Conservation (phyloP, 2,797 vertebrate species). For the Triplophysa bombifrons region DNA sequence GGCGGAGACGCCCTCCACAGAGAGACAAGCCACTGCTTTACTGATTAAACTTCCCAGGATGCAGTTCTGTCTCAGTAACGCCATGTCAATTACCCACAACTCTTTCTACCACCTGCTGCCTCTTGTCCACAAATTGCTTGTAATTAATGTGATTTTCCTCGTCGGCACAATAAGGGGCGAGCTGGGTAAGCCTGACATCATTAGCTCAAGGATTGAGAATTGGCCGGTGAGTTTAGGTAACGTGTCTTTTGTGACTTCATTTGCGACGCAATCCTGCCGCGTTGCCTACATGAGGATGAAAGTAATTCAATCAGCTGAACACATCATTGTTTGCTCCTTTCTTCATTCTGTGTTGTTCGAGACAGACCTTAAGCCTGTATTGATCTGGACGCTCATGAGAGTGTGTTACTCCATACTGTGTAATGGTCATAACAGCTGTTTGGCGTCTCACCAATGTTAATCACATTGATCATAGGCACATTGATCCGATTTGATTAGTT, state of each 20-base stretch:
- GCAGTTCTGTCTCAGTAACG: constrained; percentile 37
- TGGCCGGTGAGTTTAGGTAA: constrained; percentile 30
- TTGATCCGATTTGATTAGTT: constrained; percentile 50
- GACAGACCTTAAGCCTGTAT: constrained; percentile 17
- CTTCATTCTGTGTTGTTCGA: constrained; percentile 8
- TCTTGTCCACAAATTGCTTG: constrained; percentile 52
- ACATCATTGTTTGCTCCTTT: constrained; percentile 32
- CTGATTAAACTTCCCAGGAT: constrained; percentile 50
- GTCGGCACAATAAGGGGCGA: constrained; percentile 39
- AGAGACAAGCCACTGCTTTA: constrained; percentile 31
- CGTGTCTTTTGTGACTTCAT: constrained; percentile 48
- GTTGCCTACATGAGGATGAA: constrained; percentile 19
- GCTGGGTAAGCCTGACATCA: constrained; percentile 44
- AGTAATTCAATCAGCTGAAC: constrained; percentile 48
- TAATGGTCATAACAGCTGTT: constrained; percentile 45
- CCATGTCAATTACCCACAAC: constrained; percentile 55
- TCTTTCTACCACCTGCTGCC: constrained; percentile 54
- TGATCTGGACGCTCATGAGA: constrained; percentile 22
- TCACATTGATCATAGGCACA: constrained; percentile 48
- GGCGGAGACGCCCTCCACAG: constrained; percentile 26
- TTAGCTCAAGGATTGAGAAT: constrained; percentile 42
- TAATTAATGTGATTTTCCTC: constrained; percentile 59
- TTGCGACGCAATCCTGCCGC: constrained; percentile 28
- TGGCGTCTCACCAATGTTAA: constrained; percentile 30
- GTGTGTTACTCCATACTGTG: constrained; percentile 21